Conservation (phyloP, 2,113 vertebrate species). For the Oncorhynchus masou region DNA sequence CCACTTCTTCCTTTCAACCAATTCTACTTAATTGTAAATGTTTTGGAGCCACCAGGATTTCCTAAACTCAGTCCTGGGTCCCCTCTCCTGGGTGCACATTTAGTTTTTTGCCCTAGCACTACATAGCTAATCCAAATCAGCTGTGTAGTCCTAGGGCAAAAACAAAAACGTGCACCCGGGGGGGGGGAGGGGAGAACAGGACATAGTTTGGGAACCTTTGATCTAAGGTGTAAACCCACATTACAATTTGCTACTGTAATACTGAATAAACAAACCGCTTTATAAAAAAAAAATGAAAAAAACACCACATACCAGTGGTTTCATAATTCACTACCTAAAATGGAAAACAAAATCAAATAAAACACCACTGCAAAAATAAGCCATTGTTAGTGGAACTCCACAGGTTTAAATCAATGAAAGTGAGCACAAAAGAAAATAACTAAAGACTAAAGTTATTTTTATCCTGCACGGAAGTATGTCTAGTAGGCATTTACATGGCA, state of each 20-base stretch:
- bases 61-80: too few relatives aligned
- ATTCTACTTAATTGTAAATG: background rate
- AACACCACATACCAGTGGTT: background rate
- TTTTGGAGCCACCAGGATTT: background rate
- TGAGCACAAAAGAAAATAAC: background rate
- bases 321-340: background rate
- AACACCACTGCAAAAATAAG: background rate
- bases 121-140: too few relatives aligned
- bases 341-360: background rate
- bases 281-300: too few relatives aligned
- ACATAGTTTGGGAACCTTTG: too few relatives aligned
- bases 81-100: too few relatives aligned
- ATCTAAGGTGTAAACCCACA: background rate
- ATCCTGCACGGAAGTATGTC: background rate
- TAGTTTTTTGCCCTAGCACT: too few relatives aligned
- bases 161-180: too few relatives aligned
- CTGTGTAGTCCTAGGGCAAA: too few relatives aligned
- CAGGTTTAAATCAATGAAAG: background rate
- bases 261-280: background rate
- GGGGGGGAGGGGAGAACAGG: rapidly evolving
- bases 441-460: background rate
- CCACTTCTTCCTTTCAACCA: background rate
- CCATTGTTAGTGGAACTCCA: background rate
- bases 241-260: background rate
- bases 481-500: background rate